These are phyloP conservation scores for Pseudochromis fuscus DNA, from an alignment of 2,797 vertebrate genomes.

Conservation along the genomic window DNA sequence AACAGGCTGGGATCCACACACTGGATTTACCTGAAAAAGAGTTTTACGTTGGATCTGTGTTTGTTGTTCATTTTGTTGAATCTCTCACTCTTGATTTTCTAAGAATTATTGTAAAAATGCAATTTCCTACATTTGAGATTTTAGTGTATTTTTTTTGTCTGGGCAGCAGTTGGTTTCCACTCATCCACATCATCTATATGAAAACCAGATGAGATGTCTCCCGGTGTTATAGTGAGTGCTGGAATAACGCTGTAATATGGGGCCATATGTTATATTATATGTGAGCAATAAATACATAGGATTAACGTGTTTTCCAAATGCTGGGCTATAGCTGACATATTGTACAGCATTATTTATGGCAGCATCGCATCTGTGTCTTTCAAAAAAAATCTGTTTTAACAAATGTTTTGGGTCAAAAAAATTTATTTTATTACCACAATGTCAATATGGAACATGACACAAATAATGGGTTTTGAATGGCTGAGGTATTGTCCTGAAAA, in stretches of 20 bases:
- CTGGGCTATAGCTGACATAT: background rate
- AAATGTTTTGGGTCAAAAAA: slow-evolving; percentile 11
- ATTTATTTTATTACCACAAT: background rate
- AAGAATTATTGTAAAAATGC: background rate
- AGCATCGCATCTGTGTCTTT: slow-evolving; percentile 36
- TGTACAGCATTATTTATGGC: slow-evolving; percentile 15
- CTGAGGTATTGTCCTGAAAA: slow-evolving; percentile 14
- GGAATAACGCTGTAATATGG: slow-evolving; percentile 12
- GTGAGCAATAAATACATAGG: slow-evolving; percentile 25
- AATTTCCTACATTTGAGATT: background rate
- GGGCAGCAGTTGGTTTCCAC: background rate
- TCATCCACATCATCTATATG: background rate
- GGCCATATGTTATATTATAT: slow-evolving; percentile 24
- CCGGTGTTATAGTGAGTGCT: background rate
- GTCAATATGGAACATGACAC: slow-evolving; percentile 3
- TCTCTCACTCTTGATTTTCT: background rate
- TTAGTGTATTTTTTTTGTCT: background rate
- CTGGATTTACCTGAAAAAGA: too few relatives aligned
- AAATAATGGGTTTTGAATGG: slow-evolving; percentile 9
- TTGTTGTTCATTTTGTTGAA: background rate
- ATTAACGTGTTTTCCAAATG: slow-evolving; percentile 30
- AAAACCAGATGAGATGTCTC: slow-evolving; percentile 6
- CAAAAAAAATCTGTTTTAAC: slow-evolving; percentile 15
- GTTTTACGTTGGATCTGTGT: background rate
- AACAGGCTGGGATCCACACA: too few relatives aligned